phyloP scores from a whole-genome alignment of 2,113 vertebrate genomes.

The Uria aalge region DNA sequence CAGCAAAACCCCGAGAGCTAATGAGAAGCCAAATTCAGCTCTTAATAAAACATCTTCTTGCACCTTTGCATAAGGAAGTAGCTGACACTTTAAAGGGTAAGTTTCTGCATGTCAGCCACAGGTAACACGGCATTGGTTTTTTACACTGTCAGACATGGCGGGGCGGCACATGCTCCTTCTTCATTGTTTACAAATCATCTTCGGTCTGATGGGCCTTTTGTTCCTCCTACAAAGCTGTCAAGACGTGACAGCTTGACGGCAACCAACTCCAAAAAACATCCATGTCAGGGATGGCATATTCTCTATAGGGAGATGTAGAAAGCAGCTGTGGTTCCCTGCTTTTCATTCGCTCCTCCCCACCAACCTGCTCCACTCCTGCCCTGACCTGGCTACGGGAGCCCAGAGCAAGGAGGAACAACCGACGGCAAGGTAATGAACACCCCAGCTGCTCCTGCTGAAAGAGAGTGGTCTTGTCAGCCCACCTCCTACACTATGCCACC shows the following conservation, averaged over 20 bases:
- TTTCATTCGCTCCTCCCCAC: neutral
- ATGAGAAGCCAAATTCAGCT: neutral
- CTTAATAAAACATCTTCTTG: neutral
- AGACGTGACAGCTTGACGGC: neutral
- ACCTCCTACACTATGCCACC: neutral
- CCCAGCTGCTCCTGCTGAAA: neutral
- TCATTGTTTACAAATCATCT: neutral
- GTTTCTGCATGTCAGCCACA: neutral
- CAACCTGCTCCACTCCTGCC: neutral
- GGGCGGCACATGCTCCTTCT: neutral
- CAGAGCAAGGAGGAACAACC: neutral
- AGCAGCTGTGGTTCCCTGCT: neutral
- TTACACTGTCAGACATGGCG: neutral
- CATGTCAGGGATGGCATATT: accelerated
- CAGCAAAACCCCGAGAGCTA: neutral
- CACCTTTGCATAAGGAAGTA: neutral
- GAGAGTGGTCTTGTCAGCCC: neutral
- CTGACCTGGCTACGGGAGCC: neutral
- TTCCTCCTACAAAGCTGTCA: neutral
- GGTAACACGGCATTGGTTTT: neutral
- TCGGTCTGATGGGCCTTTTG: neutral
- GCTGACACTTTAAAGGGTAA: neutral
- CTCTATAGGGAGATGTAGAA: neutral
- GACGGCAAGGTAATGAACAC: neutral
- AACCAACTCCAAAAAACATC: neutral